A percentile compares a stretch with the other conserved stretches of the same genome.
Evolutionary conservation across 2,113 vertebrate species (phyloP).

Genomic region (Eurystomus gularis): DNA sequence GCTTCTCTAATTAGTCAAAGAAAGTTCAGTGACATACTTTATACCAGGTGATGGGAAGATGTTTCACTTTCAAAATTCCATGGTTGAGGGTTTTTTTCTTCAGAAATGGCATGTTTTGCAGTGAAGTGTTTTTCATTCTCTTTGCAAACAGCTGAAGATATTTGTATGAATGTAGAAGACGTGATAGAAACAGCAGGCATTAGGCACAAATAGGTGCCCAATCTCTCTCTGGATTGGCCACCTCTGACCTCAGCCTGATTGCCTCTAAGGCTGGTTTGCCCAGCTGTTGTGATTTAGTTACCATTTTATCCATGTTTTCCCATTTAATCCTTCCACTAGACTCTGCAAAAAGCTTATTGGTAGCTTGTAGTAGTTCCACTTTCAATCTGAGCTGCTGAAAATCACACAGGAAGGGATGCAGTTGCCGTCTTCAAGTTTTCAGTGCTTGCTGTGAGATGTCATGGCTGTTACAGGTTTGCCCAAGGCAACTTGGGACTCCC

Average conservation of each 20-base stretch:
- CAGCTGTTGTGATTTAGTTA: neutral
- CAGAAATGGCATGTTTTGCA: neutral
- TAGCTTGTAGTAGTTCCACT: rapidly evolving
- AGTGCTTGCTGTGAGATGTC: rapidly evolving
- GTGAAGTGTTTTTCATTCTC: neutral
- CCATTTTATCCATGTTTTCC: neutral
- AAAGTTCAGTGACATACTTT: neutral
- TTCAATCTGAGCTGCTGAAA: neutral
- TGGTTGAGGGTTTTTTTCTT: neutral
- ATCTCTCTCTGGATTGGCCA: too few species aligned
- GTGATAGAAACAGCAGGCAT: neutral
- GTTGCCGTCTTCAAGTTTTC: neutral
- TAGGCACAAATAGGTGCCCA: neutral
- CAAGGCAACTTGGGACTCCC: rapidly evolving
- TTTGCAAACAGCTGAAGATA: neutral
- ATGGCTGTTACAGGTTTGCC: rapidly evolving
- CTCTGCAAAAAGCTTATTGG: neutral
- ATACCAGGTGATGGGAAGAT: neutral
- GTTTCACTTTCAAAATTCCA: neutral
- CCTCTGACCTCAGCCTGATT: neutral
- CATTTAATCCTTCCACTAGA: neutral
- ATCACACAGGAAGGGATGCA: rapidly evolving
- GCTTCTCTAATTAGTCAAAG: neutral
- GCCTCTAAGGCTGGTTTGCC: neutral
- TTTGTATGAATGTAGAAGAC: neutral